Evolutionary conservation across 2,113 vertebrate genomes (phyloP), one percentile per base, ranked within the genome.

Genomic region (sheep (Ovis aries)): DNA sequence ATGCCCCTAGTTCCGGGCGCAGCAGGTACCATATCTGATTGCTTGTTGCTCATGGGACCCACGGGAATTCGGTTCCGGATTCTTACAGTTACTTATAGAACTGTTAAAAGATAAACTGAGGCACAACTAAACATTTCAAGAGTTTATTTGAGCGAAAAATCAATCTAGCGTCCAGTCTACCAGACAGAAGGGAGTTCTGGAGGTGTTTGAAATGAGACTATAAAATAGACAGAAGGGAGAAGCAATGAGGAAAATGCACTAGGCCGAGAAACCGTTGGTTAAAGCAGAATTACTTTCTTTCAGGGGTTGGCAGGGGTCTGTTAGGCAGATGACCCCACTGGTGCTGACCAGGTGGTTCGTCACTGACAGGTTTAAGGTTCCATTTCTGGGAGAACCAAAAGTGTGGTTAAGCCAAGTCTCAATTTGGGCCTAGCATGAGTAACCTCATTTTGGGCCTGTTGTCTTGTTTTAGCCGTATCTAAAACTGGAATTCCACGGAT

Each of bases 401-500:
- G 7, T 55, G 9, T 33, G 40, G 83, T 9, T 64, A 82, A 62
- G 33, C 71, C 90, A 71, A 45, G 27, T 88, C 90, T 96, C 17
- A 21, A 19, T 92, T 82, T 67, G 85, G 60, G 33, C 27, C 81
- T 92, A 83, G 77, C 19, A 21, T 27, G 88, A 21, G 3, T 10
- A 17, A 71, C 12, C 36, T 6, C 71, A 45, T 57, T 48, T 59
- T 25, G 59, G 71, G 43, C 21, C 31, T 89, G 29, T 71, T 88
- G 45, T 71, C 80, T 31, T 90, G 5, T 60, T 71, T 80, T 82
- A 88, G 27, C 43, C 11, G 2, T 57, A 74, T 53, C 55, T 91
- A 86, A 94, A 89, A 91, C 45, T 94, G 59, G 85, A 96, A 82
- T 83, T 88, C 15, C 94, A 25, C 13, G 84, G 55, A 29, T 81